Conservation (phyloP, 2,888 invertebrate genomes). For the Entomobrya proxima region DNA sequence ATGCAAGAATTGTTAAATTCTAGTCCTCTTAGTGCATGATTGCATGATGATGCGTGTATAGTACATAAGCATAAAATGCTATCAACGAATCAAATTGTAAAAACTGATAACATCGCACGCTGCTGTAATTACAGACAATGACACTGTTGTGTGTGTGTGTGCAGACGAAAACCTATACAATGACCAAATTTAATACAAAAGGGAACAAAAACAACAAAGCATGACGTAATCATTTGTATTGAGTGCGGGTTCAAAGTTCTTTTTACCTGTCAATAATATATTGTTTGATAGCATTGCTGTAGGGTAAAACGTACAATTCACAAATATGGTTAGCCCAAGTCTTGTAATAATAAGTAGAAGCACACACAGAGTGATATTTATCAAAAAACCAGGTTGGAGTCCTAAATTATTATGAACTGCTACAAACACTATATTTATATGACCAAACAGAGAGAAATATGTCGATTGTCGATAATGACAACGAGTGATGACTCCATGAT, state of each 20-base stretch:
- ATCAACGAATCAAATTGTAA: constrained; percentile 2
- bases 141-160: neutral
- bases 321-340: too few relatives aligned
- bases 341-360: too few relatives aligned
- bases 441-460: too few relatives aligned
- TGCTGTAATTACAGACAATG: constrained; percentile 25
- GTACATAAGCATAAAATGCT: neutral
- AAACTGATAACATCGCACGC: neutral
- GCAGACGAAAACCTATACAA: neutral
- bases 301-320: too few relatives aligned
- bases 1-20: too few relatives aligned
- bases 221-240: constrained; percentile 1
- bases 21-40: neutral
- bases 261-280: constrained; percentile 24
- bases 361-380: too few relatives aligned
- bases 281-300: too few relatives aligned
- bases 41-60: neutral
- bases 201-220: neutral
- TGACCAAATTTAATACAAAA: neutral
- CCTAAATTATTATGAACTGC: too few relatives aligned
- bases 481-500: constrained; percentile 5
- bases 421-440: too few relatives aligned
- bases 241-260: neutral
- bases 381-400: too few relatives aligned
- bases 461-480: constrained; percentile 4